phyloP scores from a whole-genome alignment of 2,888 invertebrate species.

The Peribatodes rhomboidaria region DNA sequence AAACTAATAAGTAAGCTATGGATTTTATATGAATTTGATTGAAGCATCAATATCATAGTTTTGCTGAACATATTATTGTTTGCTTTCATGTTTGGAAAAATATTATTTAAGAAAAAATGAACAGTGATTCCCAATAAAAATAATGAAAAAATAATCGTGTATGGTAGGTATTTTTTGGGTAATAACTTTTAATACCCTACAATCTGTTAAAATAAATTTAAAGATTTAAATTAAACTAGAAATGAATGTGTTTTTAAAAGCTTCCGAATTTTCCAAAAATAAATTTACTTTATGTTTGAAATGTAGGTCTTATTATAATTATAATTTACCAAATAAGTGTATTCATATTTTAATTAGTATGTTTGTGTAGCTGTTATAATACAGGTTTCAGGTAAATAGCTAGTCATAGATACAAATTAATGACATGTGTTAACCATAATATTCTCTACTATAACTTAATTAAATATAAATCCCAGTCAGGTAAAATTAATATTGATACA shows the following conservation, averaged over 20 bases:
- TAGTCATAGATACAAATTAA: neutral
- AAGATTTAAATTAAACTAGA: too few species aligned
- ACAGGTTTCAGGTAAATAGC: neutral
- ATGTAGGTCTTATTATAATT: too few species aligned
- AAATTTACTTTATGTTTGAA: neutral
- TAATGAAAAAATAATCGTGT: too few species aligned
- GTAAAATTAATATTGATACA: neutral
- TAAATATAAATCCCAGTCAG: conserved; percentile 16
- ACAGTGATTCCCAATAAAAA: too few species aligned
- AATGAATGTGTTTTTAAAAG: too few species aligned
- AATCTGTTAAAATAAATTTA: too few species aligned
- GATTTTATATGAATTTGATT: neutral
- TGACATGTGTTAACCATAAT: neutral
- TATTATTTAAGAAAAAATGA: too few species aligned
- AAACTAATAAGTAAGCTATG: neutral
- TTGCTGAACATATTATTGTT: neutral
- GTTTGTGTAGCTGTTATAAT: conserved; percentile 6
- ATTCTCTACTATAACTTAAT: neutral
- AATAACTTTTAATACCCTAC: too few species aligned
- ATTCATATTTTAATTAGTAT: neutral
- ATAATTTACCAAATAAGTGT: neutral
- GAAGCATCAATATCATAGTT: too few species aligned
- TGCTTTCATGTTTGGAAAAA: neutral
- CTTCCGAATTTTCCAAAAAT: neutral
- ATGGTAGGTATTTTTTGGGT: too few species aligned